These are phyloP conservation scores for Idaea biselata DNA, from an alignment of 2,888 invertebrate genomes.

Conservation along the genomic window DNA sequence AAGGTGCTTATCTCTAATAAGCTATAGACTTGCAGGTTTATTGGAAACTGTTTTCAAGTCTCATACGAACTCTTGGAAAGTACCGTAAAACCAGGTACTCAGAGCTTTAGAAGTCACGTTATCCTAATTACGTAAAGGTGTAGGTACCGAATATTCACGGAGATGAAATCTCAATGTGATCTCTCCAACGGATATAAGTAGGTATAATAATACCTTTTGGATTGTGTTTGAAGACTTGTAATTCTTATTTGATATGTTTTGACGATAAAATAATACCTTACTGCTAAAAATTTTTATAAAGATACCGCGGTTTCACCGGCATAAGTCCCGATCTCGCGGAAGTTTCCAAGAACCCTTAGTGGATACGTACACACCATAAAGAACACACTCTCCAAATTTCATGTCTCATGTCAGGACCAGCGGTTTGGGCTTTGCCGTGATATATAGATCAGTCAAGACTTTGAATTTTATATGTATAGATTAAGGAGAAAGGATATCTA, in stretches of 20 bases:
- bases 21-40: slow-evolving; percentile 1
- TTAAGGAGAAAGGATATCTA: too few relatives aligned
- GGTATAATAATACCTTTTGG: slow-evolving; percentile 14
- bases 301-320: too few relatives aligned
- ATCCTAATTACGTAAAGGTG: background rate
- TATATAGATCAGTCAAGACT: too few relatives aligned
- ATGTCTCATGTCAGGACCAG: too few relatives aligned
- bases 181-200: slow-evolving; percentile 29
- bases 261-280: too few relatives aligned
- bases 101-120: background rate
- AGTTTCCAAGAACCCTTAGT: too few relatives aligned
- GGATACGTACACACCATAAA: too few relatives aligned
- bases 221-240: slow-evolving; percentile 25
- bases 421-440: too few relatives aligned
- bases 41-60: slow-evolving; percentile 1
- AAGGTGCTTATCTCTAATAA: background rate
- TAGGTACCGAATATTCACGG: slow-evolving; percentile 5
- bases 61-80: background rate
- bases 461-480: too few relatives aligned
- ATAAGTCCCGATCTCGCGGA: too few relatives aligned
- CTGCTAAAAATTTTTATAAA: too few relatives aligned
- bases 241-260: slow-evolving; percentile 33
- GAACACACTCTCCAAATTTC: too few relatives aligned
- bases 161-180: slow-evolving; percentile 28
- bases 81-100: background rate